Percentiles rank a stretch among this genome's conserved stretches.
Evolutionary conservation across 2,888 invertebrate species (phyloP).

Genomic region (Clepsis dumicolana): DNA sequence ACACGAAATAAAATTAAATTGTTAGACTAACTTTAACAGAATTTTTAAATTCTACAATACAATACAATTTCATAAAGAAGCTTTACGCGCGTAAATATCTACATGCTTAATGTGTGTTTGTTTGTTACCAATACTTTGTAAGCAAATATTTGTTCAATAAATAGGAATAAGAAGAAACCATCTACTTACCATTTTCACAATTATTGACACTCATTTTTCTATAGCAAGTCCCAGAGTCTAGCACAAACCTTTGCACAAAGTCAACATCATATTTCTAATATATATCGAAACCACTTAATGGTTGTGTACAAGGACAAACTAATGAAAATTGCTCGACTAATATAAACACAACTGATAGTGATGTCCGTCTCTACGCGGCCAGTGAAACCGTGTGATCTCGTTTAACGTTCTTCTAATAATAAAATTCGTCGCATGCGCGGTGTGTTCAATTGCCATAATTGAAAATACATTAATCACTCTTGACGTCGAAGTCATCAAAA

Average conservation of each 20-base stretch:
- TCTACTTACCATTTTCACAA: slow-evolving; percentile 58
- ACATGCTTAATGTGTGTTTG: too few relatives aligned
- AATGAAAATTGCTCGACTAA: slow-evolving; percentile 44
- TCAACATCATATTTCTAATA: slow-evolving; percentile 46
- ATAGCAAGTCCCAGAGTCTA: slow-evolving; percentile 40
- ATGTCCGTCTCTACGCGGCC: slow-evolving; percentile 51
- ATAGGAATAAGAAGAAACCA: neutral
- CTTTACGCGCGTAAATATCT: too few relatives aligned
- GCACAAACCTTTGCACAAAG: slow-evolving; percentile 49
- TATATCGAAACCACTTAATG: slow-evolving; percentile 28
- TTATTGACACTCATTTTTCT: slow-evolving; percentile 56
- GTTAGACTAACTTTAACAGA: too few relatives aligned
- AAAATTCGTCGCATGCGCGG: slow-evolving; percentile 79
- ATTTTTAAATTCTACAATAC: too few relatives aligned
- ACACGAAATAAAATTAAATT: too few relatives aligned
- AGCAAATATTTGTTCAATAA: neutral
- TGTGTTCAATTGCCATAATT: slow-evolving; percentile 77
- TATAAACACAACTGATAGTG: slow-evolving; percentile 58
- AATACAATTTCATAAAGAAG: too few relatives aligned
- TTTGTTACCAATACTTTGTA: neutral
- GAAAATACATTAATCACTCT: slow-evolving; percentile 79
- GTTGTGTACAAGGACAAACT: slow-evolving; percentile 8
- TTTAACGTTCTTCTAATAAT: slow-evolving; percentile 72
- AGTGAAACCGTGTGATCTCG: slow-evolving; percentile 66
- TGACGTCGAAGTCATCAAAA: slow-evolving; percentile 59